These are phyloP conservation scores for Pachyrhynchus sulphureomaculatus DNA, from an alignment of 1,140 invertebrate species.

Conservation along the genomic window DNA sequence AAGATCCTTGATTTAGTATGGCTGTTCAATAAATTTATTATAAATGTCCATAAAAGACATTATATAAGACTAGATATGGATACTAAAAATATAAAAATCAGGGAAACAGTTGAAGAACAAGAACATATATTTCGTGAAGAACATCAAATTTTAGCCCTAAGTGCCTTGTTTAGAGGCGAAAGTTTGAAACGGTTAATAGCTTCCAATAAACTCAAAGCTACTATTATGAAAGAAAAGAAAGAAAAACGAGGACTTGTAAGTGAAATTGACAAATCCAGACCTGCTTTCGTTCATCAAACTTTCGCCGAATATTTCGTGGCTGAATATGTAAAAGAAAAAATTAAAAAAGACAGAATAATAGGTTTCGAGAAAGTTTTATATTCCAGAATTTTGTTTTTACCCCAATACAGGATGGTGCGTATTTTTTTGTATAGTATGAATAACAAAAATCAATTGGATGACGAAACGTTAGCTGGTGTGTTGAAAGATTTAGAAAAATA, in stretches of 20 bases:
- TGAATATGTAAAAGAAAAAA: too few relatives aligned
- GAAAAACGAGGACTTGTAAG: too few relatives aligned
- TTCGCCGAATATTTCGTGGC: too few relatives aligned
- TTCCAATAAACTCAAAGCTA: background rate
- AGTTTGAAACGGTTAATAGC: background rate
- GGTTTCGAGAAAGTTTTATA: too few relatives aligned
- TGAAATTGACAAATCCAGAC: too few relatives aligned
- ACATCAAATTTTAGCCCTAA: background rate
- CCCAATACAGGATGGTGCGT: background rate
- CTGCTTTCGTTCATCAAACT: too few relatives aligned
- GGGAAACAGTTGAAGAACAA: background rate
- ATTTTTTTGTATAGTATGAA: background rate
- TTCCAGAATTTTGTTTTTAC: background rate
- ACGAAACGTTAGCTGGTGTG: background rate
- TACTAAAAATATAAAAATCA: background rate
- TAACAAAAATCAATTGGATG: background rate
- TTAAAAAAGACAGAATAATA: too few relatives aligned
- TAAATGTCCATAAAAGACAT: background rate
- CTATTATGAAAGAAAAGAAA: too few relatives aligned
- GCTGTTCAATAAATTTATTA: background rate
- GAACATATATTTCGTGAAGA: background rate
- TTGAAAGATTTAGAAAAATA: background rate
- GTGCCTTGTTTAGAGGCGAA: background rate
- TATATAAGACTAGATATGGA: background rate
- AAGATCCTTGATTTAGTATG: background rate